Conservation (phyloP, 53 echinoderm and acorn worm genomes). For the Arbacia lixula region DNA sequence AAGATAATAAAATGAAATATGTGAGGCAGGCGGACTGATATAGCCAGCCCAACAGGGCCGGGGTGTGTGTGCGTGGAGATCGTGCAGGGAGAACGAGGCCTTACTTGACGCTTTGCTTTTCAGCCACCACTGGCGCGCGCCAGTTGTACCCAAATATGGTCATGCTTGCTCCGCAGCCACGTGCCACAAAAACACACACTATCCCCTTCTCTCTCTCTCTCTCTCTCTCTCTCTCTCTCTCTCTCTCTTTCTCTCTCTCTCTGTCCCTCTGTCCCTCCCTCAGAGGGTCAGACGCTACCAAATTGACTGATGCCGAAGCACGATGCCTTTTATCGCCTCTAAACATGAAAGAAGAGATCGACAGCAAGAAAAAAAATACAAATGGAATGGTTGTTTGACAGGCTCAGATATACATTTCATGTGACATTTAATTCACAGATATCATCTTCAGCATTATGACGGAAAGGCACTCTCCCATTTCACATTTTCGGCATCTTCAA, state of each 20-base stretch:
- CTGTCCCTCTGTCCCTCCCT: neutral
- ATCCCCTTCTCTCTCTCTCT: neutral
- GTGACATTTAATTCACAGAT: conserved; percentile 50
- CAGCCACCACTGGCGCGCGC: conserved; percentile 62
- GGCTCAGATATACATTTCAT: conserved; percentile 33
- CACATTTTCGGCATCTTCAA: conserved; percentile 22
- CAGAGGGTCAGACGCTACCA: conserved; percentile 8
- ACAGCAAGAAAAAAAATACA: conserved; percentile 1
- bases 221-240: conserved; percentile 4
- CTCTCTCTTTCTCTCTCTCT: conserved; percentile 7
- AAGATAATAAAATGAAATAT: too few relatives aligned
- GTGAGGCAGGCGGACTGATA: too few relatives aligned
- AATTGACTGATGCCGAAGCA: conserved; percentile 48
- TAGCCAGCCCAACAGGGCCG: too few relatives aligned
- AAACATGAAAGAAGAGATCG: conserved; percentile 21
- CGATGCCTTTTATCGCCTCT: conserved; percentile 33
- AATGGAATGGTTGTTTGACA: conserved; percentile 40
- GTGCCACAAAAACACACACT: conserved; percentile 49
- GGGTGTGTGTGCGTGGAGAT: too few relatives aligned
- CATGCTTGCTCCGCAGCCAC: conserved; percentile 47
- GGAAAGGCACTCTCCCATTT: conserved; percentile 25
- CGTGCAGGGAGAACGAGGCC: neutral
- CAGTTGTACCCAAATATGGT: conserved; percentile 57
- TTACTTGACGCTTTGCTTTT: conserved; percentile 6
- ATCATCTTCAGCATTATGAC: conserved; percentile 54